These are phyloP conservation scores for Rhabdomys pumilio DNA, from an alignment of 2,797 vertebrate genomes.

Conservation along the genomic window DNA sequence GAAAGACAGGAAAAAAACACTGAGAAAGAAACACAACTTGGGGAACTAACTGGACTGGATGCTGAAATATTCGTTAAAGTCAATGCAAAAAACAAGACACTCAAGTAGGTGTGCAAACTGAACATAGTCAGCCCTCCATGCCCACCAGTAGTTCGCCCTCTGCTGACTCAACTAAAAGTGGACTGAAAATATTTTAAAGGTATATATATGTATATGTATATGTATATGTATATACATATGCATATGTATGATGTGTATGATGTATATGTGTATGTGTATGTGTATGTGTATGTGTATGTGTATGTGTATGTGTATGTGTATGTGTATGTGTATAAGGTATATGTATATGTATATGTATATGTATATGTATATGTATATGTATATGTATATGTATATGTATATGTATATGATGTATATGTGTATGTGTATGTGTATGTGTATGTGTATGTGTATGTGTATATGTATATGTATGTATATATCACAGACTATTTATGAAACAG, in stretches of 20 bases:
- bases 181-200: neutral
- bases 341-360: no score
- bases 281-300: no score
- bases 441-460: no score
- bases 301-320: no score
- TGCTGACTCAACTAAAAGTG: neutral
- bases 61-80: neutral
- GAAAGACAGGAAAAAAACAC: neutral
- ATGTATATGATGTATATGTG: neutral
- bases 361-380: neutral
- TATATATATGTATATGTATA: neutral
- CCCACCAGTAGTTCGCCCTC: neutral
- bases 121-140: neutral
- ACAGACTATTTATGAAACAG: neutral
- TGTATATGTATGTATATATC: neutral
- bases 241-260: no score
- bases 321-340: no score
- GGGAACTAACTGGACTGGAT: neutral
- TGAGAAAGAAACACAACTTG: constrained; percentile 12
- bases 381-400: neutral
- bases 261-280: no score
- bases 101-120: neutral
- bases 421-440: no score
- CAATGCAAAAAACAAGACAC: neutral
- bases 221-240: neutral